Base-by-base conservation (phyloP, 2,888 invertebrate genomes). In the Stenoptilia bipunctidactyla region DNA sequence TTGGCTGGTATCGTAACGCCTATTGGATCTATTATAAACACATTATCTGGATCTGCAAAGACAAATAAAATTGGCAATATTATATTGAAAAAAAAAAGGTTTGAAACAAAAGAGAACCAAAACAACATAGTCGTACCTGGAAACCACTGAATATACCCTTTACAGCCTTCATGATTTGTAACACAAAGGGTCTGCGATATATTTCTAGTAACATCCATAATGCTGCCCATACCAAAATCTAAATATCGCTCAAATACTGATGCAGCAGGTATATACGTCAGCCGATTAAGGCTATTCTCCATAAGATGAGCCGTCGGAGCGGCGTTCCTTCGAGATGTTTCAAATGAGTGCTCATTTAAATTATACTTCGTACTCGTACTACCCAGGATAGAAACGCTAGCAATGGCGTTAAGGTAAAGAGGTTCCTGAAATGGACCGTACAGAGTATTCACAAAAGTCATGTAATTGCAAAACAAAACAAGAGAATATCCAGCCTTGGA, bases 151-250 rank as follows among this genome's bases (percentile, higher is more conserved):
- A 83, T 69, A 40, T 62, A 72, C 0, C 76, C 79, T 13, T 80
- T 79, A 15, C 63, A 60, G n/a, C 56, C 55, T 36, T 66, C 65
- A 47, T 84, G 83, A 52, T 84, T 84, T 1, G 80, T 82, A 0
- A 84, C 72, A 41, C 76, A 73, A 36, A 84, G 46, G 9, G 73
- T 77, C 47, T 83, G 77, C 1, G 83, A 77, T 51, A 82, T 75
- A 48, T 83, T 84, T 44, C 58, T 54, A 1, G 76, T 76, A 0
- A 72, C 45, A 43, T 83, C 70, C 0, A 38, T 44, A 8, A 66
- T 59, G 49, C 71, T 73, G 30, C 83, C 84, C 15, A 55, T 67
- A 1, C 73, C 76, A 45, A 83, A 84, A 46, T 84, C 80, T 33
- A 84, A 53, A 42, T 70, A 76, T 44, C 71, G 64, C 30, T 74